Percentiles rank a stretch among this genome's conserved stretches.
phyloP scores from a whole-genome alignment of 2,797 vertebrate genomes.

The Malacoraja senta region DNA sequence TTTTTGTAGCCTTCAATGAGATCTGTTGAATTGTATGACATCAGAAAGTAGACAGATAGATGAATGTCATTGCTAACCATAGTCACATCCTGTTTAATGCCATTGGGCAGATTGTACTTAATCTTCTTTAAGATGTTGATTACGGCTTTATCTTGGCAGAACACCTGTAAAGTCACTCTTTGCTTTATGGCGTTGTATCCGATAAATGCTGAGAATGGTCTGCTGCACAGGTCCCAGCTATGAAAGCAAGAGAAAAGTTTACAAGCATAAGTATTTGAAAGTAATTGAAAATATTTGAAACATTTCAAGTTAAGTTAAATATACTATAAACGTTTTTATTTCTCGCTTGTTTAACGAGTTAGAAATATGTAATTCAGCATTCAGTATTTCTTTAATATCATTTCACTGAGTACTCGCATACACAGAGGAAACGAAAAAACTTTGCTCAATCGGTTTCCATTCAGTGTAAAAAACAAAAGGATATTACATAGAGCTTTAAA shows the following conservation, averaged over 20 bases:
- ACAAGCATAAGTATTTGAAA: background rate
- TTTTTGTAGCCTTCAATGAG: background rate
- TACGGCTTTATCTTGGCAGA: conserved; percentile 3
- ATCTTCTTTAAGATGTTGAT: conserved; percentile 38
- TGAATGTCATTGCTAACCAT: conserved; percentile 14
- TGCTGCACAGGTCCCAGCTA: background rate
- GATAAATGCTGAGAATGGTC: background rate
- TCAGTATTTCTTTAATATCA: too few relatives aligned
- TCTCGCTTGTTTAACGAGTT: background rate
- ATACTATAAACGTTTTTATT: background rate
- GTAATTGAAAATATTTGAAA: background rate
- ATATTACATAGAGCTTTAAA: too few relatives aligned
- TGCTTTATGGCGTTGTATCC: background rate
- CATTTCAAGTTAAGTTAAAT: background rate
- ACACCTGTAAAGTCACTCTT: conserved; percentile 34
- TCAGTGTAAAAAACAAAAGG: too few relatives aligned
- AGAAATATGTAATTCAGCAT: background rate
- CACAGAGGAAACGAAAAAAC: too few relatives aligned
- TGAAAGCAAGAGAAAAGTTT: background rate
- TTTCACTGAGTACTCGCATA: too few relatives aligned
- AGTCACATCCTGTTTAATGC: conserved; percentile 36
- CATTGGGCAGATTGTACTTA: conserved; percentile 35
- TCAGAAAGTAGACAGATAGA: conserved; percentile 35
- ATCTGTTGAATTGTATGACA: background rate
- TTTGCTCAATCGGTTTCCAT: too few relatives aligned